Evolutionary conservation across 2,113 vertebrate species (phyloP).

Genomic region (Centropristis striata): DNA sequence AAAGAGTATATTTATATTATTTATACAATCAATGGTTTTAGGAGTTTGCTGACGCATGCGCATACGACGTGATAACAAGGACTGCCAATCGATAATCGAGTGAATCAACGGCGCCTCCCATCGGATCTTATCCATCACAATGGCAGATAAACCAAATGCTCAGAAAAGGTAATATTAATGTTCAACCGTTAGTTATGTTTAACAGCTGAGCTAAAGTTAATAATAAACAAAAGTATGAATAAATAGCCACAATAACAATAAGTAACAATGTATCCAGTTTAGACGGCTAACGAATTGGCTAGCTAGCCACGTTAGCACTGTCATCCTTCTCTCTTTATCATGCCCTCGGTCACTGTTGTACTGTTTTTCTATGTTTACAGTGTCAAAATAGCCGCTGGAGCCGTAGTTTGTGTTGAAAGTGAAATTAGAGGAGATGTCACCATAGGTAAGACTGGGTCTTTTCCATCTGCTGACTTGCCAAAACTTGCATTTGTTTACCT

Average conservation of each 20-base stretch:
- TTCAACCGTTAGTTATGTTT: fast-evolving
- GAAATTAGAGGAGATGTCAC: conserved; percentile 97
- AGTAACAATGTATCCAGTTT: background rate
- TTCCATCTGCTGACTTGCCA: background rate
- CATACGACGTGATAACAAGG: conserved; percentile 17
- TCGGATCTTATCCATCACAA: conserved; percentile 37
- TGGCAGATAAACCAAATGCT: conserved; percentile 78
- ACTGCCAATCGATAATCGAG: conserved; percentile 67
- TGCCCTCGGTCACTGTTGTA: background rate
- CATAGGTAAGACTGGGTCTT: conserved; percentile 89
- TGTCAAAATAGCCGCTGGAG: conserved; percentile 96
- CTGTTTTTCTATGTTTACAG: conserved; percentile 73
- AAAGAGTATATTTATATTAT: too few species aligned
- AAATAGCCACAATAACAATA: background rate
- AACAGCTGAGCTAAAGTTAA: fast-evolving
- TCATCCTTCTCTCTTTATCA: background rate
- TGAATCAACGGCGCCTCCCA: conserved; percentile 7
- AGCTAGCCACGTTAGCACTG: conserved; percentile 45
- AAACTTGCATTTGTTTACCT: background rate
- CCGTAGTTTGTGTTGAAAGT: conserved; percentile 97
- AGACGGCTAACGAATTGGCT: background rate
- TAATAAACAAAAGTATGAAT: background rate
- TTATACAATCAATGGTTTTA: too few species aligned
- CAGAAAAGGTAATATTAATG: conserved; percentile 73
- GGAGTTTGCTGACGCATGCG: conserved; percentile 32